Base-by-base conservation (phyloP, 1,140 invertebrate species). In the Nixonia krombeini region DNA sequence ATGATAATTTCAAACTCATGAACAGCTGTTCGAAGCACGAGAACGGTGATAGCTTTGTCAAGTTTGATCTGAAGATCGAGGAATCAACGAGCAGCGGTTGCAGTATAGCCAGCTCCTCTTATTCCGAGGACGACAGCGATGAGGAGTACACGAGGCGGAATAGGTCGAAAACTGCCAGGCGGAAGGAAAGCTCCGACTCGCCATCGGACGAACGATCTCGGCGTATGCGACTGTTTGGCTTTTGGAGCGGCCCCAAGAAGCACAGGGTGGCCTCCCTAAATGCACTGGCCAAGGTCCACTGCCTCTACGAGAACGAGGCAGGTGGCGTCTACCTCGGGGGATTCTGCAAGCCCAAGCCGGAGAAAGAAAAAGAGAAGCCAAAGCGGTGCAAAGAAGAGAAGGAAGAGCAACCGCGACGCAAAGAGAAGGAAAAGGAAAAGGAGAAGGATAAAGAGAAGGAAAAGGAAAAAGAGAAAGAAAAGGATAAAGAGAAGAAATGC, bases 271-370 rank as follows among this genome's bases (percentile, higher is more conserved):
- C 94, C 17, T 95, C 94, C 4, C 79, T 96, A 10, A 96, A 96
- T 81, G 94, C 94, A 0, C 81, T 93, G 69, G 94, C 94, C n/a
- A 96, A 96, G 87, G 94, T 96, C 21, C 94, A 96, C 78, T 95
- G 94, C 76, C 86, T 96, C 8, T 96, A 95, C 70, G 94, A 96
- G 80, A 95, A 96, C 77, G 94, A 96, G 80, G 91, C 90, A 29
- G 86, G 91, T 38, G 89, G 90, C 1, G 90, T 90, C 67, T 87
- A 92, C 56, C 88, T 88, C 2, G 87, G 87, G n/a, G 82, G 84
- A 31, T 85, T 86, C 25, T 86, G 86, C 53, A 83, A 86, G 50
- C 79, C 82, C 6, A 84, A 84, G 46, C 75, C 81, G 5, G 82
- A 83, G 6, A 84, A 82, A 40, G 82, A 82, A 10, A n/a, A n/a